Conservation (phyloP, 2,797 vertebrate species). For the Scomberomorus guttatus region DNA sequence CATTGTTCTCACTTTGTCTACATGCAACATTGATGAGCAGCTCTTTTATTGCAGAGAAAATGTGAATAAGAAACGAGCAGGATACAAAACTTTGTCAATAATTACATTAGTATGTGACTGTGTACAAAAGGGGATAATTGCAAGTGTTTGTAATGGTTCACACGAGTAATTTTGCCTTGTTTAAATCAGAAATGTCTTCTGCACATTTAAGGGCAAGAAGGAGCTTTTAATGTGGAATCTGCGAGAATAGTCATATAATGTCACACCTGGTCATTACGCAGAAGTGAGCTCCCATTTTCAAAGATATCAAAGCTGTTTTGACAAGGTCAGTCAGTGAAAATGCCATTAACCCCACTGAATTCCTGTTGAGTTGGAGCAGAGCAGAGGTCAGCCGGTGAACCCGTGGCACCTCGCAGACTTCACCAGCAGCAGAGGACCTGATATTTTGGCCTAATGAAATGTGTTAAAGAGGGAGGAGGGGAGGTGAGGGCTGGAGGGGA, state of each 20-base stretch:
- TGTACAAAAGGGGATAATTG: slow-evolving; percentile 56
- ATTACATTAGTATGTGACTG: slow-evolving; percentile 45
- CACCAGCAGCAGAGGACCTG: slow-evolving; percentile 66
- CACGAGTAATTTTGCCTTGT: slow-evolving; percentile 4
- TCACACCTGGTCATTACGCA: slow-evolving; percentile 42
- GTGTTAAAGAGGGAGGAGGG: slow-evolving; percentile 63
- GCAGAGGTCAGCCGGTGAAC: slow-evolving; percentile 77
- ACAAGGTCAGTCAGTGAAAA: slow-evolving; percentile 77
- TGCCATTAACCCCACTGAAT: slow-evolving; percentile 72
- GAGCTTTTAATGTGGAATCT: slow-evolving; percentile 46
- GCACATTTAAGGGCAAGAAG: slow-evolving; percentile 18
- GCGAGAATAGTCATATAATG: slow-evolving; percentile 26
- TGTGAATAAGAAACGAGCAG: slow-evolving; percentile 18
- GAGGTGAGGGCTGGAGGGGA: slow-evolving; percentile 33
- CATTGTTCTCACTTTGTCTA: slow-evolving; percentile 68
- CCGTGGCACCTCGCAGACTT: slow-evolving; percentile 44
- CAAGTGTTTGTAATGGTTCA: slow-evolving; percentile 43
- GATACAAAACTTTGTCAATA: slow-evolving; percentile 53
- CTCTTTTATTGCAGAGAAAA: slow-evolving; percentile 39
- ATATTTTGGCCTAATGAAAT: slow-evolving; percentile 78
- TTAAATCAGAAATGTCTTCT: slow-evolving; percentile 17
- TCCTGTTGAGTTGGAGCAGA: slow-evolving; percentile 60
- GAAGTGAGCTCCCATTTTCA: slow-evolving; percentile 46
- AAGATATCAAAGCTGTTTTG: slow-evolving; percentile 71
- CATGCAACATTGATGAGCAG: slow-evolving; percentile 52